A percentile compares a stretch with the other conserved stretches of the same genome.
Conservation (phyloP, 2,888 invertebrate genomes). For the Melanotus villosus region DNA sequence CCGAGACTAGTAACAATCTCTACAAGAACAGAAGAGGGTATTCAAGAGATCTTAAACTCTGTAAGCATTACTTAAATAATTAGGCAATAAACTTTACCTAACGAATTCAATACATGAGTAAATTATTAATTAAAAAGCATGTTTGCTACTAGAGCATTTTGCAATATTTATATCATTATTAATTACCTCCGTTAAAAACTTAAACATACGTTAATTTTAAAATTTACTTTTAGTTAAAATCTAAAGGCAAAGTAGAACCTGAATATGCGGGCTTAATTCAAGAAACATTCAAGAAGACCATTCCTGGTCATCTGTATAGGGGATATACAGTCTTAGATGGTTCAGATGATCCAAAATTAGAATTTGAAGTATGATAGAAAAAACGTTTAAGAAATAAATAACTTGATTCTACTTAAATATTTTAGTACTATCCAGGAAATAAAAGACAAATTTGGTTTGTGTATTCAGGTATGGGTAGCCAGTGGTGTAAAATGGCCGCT, state of each 20-base stretch:
- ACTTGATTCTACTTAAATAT: background rate
- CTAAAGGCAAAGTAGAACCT: slow-evolving; percentile 68
- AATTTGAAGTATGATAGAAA: slow-evolving; percentile 59
- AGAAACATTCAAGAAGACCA: slow-evolving; percentile 68
- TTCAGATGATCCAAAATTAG: slow-evolving; percentile 59
- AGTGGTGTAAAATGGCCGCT: slow-evolving; percentile 80
- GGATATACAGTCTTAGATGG: slow-evolving; percentile 72
- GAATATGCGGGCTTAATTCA: slow-evolving; percentile 71
- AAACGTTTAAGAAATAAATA: background rate
- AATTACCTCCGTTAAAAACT: too few relatives aligned
- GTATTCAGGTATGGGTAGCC: slow-evolving; percentile 84
- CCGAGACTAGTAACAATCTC: slow-evolving; percentile 83
- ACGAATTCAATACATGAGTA: too few relatives aligned
- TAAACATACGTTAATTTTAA: too few relatives aligned
- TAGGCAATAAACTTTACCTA: too few relatives aligned
- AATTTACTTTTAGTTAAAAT: slow-evolving; percentile 71
- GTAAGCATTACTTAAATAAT: background rate
- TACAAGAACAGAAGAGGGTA: slow-evolving; percentile 89
- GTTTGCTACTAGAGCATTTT: too few relatives aligned
- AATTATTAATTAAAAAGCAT: too few relatives aligned
- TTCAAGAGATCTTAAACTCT: slow-evolving; percentile 73
- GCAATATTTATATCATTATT: too few relatives aligned
- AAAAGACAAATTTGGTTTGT: slow-evolving; percentile 76
- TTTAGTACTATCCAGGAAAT: slow-evolving; percentile 64
- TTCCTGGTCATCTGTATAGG: slow-evolving; percentile 74